Evolutionary conservation across 1,140 invertebrate genomes (phyloP).

Genomic region (Achroia grisella): DNA sequence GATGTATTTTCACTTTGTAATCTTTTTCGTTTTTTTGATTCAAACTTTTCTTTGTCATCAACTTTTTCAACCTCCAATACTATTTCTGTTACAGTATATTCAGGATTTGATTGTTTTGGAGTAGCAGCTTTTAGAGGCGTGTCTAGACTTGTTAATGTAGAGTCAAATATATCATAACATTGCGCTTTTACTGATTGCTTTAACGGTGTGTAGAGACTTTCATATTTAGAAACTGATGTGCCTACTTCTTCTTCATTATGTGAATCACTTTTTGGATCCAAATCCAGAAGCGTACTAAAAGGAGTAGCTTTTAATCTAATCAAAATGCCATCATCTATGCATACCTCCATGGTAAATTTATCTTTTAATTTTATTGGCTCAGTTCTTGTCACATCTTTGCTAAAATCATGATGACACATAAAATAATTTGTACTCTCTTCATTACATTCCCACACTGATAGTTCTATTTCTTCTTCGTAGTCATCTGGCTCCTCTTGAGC

Average conservation of each 20-base stretch:
- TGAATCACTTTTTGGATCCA: slow-evolving; percentile 14
- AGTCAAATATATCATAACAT: slow-evolving; percentile 58
- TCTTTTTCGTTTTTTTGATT: slow-evolving; percentile 50
- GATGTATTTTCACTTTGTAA: slow-evolving; percentile 23
- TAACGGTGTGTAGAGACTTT: slow-evolving; percentile 50
- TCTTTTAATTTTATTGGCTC: slow-evolving; percentile 46
- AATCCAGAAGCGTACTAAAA: slow-evolving; percentile 30
- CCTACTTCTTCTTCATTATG: not conserved
- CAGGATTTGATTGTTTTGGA: slow-evolving; percentile 21
- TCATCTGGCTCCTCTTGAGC: slow-evolving; percentile 16
- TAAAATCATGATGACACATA: slow-evolving; percentile 27
- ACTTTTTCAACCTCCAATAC: slow-evolving; percentile 47
- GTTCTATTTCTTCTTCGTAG: slow-evolving; percentile 38
- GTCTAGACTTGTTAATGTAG: slow-evolving; percentile 57
- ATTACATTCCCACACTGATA: slow-evolving; percentile 41
- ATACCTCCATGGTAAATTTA: slow-evolving; percentile 55
- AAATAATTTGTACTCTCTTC: slow-evolving; percentile 47
- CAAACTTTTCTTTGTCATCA: slow-evolving; percentile 39
- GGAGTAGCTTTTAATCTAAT: slow-evolving; percentile 45
- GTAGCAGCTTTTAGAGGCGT: slow-evolving; percentile 47
- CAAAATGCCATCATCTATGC: slow-evolving; percentile 52
- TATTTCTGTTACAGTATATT: slow-evolving; percentile 34
- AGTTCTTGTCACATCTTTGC: slow-evolving; percentile 13
- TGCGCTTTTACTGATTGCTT: slow-evolving; percentile 41
- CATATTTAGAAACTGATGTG: not conserved